A percentile compares a stretch with the other conserved stretches of the same genome.
phyloP scores from a whole-genome alignment of 1,140 invertebrate genomes.

The Drosophila simulans region DNA sequence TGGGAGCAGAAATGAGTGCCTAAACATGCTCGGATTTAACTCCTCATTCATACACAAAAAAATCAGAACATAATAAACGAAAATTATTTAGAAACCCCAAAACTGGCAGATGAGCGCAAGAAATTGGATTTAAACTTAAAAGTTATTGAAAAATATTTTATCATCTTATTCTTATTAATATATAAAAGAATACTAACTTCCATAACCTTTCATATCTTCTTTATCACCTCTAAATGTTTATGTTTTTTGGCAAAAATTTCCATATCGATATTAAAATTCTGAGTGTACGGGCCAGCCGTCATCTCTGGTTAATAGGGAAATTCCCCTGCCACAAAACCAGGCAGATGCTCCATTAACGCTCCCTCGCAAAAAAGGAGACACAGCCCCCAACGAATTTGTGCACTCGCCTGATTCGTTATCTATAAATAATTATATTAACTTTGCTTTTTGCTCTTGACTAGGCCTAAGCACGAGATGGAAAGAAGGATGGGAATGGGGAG shows the following conservation, averaged over 20 bases:
- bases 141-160: too few relatives aligned
- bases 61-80: background rate
- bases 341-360: slow-evolving; percentile 45
- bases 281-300: slow-evolving; percentile 28
- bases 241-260: background rate
- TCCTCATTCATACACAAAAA: slow-evolving; percentile 6
- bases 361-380: slow-evolving; percentile 3
- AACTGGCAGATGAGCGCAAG: too few relatives aligned
- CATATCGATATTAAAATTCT: slow-evolving; percentile 1
- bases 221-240: too few relatives aligned
- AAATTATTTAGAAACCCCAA: background rate
- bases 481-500: background rate
- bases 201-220: too few relatives aligned
- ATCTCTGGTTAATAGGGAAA: slow-evolving; percentile 41
- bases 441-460: slow-evolving; percentile 69
- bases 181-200: too few relatives aligned
- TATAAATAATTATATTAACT: slow-evolving; percentile 82
- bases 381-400: slow-evolving; percentile 61
- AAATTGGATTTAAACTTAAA: background rate
- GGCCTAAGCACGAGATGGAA: slow-evolving; percentile 7
- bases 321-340: slow-evolving; percentile 42
- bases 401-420: slow-evolving; percentile 79
- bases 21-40: slow-evolving; percentile 35
- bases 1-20: slow-evolving; percentile 27
- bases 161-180: too few relatives aligned